Evolutionary conservation across 2,888 invertebrate genomes (phyloP).

Genomic region (Eustalomyia histrio): DNA sequence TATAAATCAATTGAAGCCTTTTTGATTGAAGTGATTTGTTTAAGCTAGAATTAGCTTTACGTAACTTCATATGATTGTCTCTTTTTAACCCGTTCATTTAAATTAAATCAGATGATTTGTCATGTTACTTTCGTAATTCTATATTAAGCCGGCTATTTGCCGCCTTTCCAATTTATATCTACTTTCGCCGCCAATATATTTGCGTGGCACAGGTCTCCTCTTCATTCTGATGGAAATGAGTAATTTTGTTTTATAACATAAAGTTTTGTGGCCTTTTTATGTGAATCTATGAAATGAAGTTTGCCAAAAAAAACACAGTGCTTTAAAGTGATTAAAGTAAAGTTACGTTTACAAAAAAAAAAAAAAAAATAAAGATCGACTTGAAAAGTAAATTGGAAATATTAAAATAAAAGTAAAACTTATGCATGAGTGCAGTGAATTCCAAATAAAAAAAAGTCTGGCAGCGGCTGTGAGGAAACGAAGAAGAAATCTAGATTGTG

Average conservation of each 20-base stretch:
- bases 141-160: too few relatives aligned
- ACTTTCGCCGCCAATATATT: too few relatives aligned
- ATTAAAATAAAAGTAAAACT: constrained; percentile 52
- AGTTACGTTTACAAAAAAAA: neutral
- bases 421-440: constrained; percentile 64
- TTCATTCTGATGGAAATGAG: constrained; percentile 65
- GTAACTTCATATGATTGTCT: too few relatives aligned
- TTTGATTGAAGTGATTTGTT: too few relatives aligned
- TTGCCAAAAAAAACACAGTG: constrained; percentile 22
- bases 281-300: constrained; percentile 51
- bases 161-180: too few relatives aligned
- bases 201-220: too few relatives aligned
- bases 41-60: too few relatives aligned
- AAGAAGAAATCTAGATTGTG: constrained; percentile 57
- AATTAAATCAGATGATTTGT: too few relatives aligned
- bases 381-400: constrained; percentile 14
- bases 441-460: constrained; percentile 62
- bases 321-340: neutral
- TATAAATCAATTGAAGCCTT: too few relatives aligned
- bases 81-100: too few relatives aligned
- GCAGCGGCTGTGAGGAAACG: constrained; percentile 62
- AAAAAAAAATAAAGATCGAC: neutral
- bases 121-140: too few relatives aligned
- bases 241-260: constrained; percentile 65
- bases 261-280: constrained; percentile 51